phyloP scores from a whole-genome alignment of 2,113 vertebrate genomes.

The Phylloscopus trochilus region DNA sequence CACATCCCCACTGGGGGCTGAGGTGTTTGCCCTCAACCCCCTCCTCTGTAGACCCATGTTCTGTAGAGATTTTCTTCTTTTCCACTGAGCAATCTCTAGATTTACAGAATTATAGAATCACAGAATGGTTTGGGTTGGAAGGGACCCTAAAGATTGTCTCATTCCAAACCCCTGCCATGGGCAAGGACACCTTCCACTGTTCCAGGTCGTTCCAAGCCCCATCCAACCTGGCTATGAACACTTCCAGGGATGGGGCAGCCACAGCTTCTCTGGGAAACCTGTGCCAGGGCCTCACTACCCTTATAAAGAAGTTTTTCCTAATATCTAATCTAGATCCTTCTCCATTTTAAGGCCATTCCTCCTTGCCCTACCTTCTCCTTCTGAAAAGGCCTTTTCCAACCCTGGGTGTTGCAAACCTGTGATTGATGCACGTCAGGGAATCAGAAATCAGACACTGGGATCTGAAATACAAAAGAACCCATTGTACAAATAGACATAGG shows the following conservation, averaged over 20 bases:
- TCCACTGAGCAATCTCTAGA: neutral
- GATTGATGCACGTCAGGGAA: neutral
- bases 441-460: neutral
- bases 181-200: neutral
- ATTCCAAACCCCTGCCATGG: neutral
- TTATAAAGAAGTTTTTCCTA: neutral
- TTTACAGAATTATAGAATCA: neutral
- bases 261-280: neutral
- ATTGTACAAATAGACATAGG: neutral
- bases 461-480: neutral
- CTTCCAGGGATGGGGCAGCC: no score
- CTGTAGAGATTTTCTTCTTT: neutral
- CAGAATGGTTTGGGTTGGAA: neutral
- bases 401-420: neutral
- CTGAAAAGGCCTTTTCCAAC: neutral
- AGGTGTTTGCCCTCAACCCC: neutral
- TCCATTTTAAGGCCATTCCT: neutral
- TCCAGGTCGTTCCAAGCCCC: neutral
- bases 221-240: no score
- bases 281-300: neutral
- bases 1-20: accelerated
- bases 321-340: neutral
- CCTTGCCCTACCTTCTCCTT: neutral
- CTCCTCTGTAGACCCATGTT: neutral
- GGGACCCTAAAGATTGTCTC: neutral